Percentiles rank a stretch among this genome's conserved stretches.
phyloP scores from a whole-genome alignment of 2,888 invertebrate genomes.

The Epinotia demarniana region DNA sequence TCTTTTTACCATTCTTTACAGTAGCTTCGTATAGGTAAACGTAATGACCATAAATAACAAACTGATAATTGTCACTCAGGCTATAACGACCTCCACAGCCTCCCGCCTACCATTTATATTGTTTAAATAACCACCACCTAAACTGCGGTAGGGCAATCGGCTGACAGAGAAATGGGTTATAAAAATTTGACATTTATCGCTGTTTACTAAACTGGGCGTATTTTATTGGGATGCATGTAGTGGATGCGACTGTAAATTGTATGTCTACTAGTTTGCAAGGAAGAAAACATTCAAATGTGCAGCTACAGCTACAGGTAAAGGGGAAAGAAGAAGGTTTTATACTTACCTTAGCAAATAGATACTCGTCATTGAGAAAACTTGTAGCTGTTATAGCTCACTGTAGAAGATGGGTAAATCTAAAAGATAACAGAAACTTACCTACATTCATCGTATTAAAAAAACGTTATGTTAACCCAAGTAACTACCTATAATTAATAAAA shows the following conservation, averaged over 20 bases:
- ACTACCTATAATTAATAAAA: neutral
- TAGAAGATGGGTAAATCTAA: too few species aligned
- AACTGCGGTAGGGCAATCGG: constrained; percentile 68
- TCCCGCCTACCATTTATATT: constrained; percentile 35
- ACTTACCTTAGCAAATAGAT: too few species aligned
- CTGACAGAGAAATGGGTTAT: constrained; percentile 49
- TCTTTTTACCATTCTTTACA: neutral
- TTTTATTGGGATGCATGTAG: constrained; percentile 29
- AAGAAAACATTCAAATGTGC: too few species aligned
- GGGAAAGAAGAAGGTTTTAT: too few species aligned
- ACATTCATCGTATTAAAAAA: too few species aligned
- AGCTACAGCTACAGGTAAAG: too few species aligned
- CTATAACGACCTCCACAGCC: neutral
- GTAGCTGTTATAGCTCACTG: too few species aligned
- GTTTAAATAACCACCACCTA: constrained; percentile 58
- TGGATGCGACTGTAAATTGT: constrained; percentile 2
- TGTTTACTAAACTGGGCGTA: constrained; percentile 32
- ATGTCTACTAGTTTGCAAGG: too few species aligned
- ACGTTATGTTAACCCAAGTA: too few species aligned
- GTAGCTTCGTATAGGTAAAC: neutral
- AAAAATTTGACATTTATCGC: constrained; percentile 68
- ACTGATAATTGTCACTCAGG: neutral
- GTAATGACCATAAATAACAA: neutral
- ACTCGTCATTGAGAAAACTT: too few species aligned
- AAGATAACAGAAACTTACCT: too few species aligned